These are phyloP conservation scores for Timema podura DNA, from an alignment of 2,888 invertebrate genomes.

Conservation along the genomic window DNA sequence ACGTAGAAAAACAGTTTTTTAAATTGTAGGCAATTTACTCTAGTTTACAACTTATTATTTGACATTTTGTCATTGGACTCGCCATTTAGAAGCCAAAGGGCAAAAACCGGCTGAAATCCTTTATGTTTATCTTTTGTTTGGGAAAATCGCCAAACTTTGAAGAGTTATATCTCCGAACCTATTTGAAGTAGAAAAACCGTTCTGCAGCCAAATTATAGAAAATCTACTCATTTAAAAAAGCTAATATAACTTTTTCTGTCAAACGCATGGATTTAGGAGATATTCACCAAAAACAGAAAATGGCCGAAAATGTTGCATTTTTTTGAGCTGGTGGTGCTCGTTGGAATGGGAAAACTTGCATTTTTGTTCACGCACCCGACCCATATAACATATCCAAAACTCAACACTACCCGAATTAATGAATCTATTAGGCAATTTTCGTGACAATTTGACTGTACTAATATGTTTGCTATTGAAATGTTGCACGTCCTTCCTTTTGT, in stretches of 20 bases:
- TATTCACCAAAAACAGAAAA: neutral
- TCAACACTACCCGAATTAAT: neutral
- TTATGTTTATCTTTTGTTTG: too few relatives aligned
- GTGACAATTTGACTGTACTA: too few relatives aligned
- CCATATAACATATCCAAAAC: neutral
- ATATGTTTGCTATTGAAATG: too few relatives aligned
- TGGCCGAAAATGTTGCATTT: neutral
- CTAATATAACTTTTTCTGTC: conserved; percentile 2
- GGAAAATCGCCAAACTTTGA: too few relatives aligned
- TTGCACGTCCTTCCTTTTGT: too few relatives aligned
- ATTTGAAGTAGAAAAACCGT: neutral
- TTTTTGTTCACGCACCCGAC: neutral
- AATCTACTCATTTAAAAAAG: neutral
- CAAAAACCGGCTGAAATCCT: too few relatives aligned
- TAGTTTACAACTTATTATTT: neutral
- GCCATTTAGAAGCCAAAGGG: too few relatives aligned
- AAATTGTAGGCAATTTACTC: neutral
- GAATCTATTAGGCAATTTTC: neutral
- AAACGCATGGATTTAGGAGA: neutral
- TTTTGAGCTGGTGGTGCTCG: neutral
- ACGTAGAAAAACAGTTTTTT: too few relatives aligned
- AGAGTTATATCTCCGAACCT: neutral
- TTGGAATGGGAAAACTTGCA: neutral
- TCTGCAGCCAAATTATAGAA: neutral
- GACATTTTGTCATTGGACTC: too few relatives aligned